A percentile compares a stretch with the other conserved stretches of the same genome.
Evolutionary conservation across 2,113 vertebrate genomes (phyloP).

Genomic region (Blennius ocellaris): DNA sequence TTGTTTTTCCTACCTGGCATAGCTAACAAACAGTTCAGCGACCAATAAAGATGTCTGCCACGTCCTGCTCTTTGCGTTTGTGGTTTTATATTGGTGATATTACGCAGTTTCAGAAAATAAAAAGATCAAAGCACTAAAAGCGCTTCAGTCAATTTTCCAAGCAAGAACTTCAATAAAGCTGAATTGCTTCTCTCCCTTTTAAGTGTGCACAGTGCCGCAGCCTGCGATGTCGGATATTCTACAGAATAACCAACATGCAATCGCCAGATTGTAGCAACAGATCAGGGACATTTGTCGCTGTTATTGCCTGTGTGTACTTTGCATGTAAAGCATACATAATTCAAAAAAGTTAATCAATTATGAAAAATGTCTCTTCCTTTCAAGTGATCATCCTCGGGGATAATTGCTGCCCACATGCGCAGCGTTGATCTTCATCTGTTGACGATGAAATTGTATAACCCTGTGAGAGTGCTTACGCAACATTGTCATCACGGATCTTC

Average conservation of each 20-base stretch:
- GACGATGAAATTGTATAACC: not conserved
- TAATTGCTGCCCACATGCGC: not conserved
- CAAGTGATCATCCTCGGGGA: not conserved
- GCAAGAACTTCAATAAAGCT: not conserved
- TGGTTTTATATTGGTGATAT: not conserved
- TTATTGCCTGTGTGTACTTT: not conserved
- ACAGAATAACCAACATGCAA: not conserved
- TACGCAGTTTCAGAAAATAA: not conserved
- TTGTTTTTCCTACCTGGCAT: not conserved
- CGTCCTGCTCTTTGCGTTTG: not conserved
- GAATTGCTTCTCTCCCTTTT: not conserved
- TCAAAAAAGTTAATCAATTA: not conserved
- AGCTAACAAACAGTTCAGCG: not conserved
- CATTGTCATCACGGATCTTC: not conserved
- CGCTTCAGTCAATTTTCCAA: slow-evolving; percentile 3
- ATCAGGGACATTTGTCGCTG: not conserved
- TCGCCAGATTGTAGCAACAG: not conserved
- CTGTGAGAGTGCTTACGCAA: slow-evolving; percentile 1
- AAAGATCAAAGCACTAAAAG: slow-evolving; percentile 8
- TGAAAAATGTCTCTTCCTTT: not conserved
- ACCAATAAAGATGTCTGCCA: not conserved
- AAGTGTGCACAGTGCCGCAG: not conserved
- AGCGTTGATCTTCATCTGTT: not conserved
- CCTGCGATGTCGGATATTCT: too few relatives aligned
- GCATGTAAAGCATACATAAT: not conserved